A percentile compares a stretch with the other conserved stretches of the same genome.
These are phyloP conservation scores for Mesaphorura yosii DNA, from an alignment of 1,140 invertebrate species.

Conservation along the genomic window DNA sequence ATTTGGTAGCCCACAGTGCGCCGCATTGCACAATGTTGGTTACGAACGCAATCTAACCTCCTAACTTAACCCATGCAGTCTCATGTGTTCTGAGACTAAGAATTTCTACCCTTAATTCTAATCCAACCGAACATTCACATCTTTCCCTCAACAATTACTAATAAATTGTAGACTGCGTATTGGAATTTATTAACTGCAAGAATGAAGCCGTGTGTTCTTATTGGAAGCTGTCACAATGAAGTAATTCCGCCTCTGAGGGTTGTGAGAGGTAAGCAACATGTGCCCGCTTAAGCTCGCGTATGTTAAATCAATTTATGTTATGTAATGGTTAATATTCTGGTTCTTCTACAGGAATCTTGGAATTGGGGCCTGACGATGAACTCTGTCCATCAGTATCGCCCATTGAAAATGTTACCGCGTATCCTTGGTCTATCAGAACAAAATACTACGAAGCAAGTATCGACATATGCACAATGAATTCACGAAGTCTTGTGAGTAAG, in stretches of 20 bases:
- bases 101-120: too few relatives aligned
- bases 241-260: not conserved
- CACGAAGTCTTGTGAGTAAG: slow-evolving; percentile 38
- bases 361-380: not conserved
- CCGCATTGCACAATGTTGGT: too few relatives aligned
- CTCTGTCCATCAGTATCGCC: not conserved
- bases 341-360: not conserved
- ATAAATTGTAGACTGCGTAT: too few relatives aligned
- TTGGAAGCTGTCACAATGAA: not conserved
- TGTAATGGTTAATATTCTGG: not conserved
- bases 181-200: too few relatives aligned
- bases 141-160: too few relatives aligned
- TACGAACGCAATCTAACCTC: too few relatives aligned
- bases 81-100: too few relatives aligned
- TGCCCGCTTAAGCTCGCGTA: not conserved
- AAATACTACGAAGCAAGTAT: slow-evolving; percentile 55
- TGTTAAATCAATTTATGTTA: not conserved
- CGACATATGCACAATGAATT: slow-evolving; percentile 41
- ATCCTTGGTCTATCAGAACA: slow-evolving; percentile 50
- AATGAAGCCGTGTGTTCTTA: not conserved
- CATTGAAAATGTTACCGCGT: slow-evolving; percentile 24
- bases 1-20: too few relatives aligned
- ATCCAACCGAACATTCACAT: too few relatives aligned
- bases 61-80: too few relatives aligned
- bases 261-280: not conserved